phyloP scores from a whole-genome alignment of 2,888 invertebrate genomes.

The Ischnus inquisitorius region DNA sequence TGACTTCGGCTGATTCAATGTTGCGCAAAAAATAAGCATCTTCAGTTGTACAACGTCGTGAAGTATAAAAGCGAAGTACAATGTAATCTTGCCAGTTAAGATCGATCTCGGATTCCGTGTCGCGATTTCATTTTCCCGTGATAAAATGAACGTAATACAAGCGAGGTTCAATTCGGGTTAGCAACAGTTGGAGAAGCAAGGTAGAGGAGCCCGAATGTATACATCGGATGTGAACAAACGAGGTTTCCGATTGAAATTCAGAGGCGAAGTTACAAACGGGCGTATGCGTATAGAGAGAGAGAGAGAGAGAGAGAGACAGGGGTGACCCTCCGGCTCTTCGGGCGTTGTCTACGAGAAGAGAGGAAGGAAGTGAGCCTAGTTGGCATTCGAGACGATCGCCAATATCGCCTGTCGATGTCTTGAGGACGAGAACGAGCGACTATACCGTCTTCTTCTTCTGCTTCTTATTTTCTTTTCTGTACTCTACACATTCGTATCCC shows the following conservation, averaged over 20 bases:
- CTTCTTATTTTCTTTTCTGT: constrained; percentile 25
- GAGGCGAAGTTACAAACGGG: constrained; percentile 67
- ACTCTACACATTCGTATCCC: constrained; percentile 17
- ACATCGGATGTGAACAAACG: constrained; percentile 60
- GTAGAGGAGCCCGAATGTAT: not conserved
- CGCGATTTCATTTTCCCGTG: too few relatives aligned
- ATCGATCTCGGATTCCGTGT: too few relatives aligned
- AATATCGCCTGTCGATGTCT: constrained; percentile 67
- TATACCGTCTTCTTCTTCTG: too few relatives aligned
- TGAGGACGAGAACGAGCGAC: constrained; percentile 31
- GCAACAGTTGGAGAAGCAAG: constrained; percentile 53
- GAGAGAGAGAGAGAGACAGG: too few relatives aligned
- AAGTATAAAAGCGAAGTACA: too few relatives aligned
- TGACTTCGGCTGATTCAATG: too few relatives aligned
- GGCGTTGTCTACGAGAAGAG: constrained; percentile 71
- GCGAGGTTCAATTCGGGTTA: constrained; percentile 43
- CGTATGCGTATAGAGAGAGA: too few relatives aligned
- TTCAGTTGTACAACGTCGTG: too few relatives aligned
- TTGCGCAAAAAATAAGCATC: too few relatives aligned
- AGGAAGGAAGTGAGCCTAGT: constrained; percentile 84
- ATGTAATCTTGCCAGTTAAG: too few relatives aligned
- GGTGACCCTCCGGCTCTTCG: constrained; percentile 16
- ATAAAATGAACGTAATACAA: constrained; percentile 8
- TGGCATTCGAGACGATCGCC: constrained; percentile 81
- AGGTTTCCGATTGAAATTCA: constrained; percentile 82